Evolutionary conservation across 2,888 invertebrate genomes (phyloP).

Genomic region (Atethmia centrago): DNA sequence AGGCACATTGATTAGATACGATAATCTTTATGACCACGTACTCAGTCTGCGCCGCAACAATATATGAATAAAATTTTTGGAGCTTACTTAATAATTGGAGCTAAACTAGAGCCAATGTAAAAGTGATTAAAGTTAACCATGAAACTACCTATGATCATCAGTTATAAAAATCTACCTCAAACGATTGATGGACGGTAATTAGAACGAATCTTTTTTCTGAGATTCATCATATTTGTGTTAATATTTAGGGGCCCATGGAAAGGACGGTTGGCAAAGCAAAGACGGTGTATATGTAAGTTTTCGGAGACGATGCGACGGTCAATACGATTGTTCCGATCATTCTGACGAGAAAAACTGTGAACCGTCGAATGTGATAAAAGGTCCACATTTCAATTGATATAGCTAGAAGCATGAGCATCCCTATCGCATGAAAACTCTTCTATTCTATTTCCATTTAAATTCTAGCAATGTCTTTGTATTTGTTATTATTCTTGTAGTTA

Average conservation of each 20-base stretch:
- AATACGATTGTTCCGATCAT: conserved; percentile 90
- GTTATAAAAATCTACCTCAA: neutral
- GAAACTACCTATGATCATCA: neutral
- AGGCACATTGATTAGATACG: neutral
- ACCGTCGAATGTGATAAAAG: conserved; percentile 61
- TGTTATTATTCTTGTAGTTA: conserved; percentile 38
- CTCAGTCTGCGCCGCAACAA: neutral
- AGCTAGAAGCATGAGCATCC: conserved; percentile 55
- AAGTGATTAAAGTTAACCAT: neutral
- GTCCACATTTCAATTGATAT: conserved; percentile 52
- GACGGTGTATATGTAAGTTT: conserved; percentile 80
- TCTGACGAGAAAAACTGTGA: conserved; percentile 91
- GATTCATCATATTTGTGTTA: conserved; percentile 36
- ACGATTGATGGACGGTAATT: conserved; percentile 35
- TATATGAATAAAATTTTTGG: neutral
- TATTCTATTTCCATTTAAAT: conserved; percentile 3
- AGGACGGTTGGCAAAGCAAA: conserved; percentile 68
- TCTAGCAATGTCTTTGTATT: conserved; percentile 7
- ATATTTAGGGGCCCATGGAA: conserved; percentile 60
- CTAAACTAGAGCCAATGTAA: neutral
- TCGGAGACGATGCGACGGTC: conserved; percentile 82
- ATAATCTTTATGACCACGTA: neutral
- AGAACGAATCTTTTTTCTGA: conserved; percentile 8
- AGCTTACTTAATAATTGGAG: too few relatives aligned
- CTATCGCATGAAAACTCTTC: conserved; percentile 38